Evolutionary conservation across 2,113 vertebrate genomes (phyloP), one percentile per base, ranked within the genome.

Genomic region (Glareola pratincola): DNA sequence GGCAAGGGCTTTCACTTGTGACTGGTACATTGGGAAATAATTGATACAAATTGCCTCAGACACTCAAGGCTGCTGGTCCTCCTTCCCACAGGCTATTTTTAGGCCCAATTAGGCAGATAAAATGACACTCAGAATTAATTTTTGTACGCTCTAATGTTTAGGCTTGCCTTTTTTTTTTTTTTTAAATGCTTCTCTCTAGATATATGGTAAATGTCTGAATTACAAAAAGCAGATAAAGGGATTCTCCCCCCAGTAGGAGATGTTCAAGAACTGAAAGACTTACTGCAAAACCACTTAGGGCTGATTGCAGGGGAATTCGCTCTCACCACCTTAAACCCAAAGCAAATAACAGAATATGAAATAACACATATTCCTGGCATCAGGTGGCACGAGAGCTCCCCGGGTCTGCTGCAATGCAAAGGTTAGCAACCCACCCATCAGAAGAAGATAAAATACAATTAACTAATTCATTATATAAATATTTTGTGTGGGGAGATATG

Each of bases 271-370:
- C n/a, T 50, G 32, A 57, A 88, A 92, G 50, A 41, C 41, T 85
- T 66, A 2, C 74, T 76, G 74, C 37, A 79, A 85, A 92, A 72
- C 62, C 66, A 79, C 45, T 94, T 69, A 90, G 8, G 39, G 57
- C 37, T 81, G 60, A 71, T 90, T 83, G 81, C 66, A 79, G 78
- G 74, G 53, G 85, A 93, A 93, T 88, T 94, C 69, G n/a, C 72
- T 93, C 88, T 96, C 78, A 73, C 66, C 90, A 95, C 90, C 57
- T 96, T 83, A 88, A 93, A 92, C 85, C 67, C 62, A 90, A 74
- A 94, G 90, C 90, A 97, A 96, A 90, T 88, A 94, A 85, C 57
- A 85, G 67, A 85, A 95, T 95, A 88, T 73, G 90, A 96, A 96
- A 83, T 85, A 96, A 92, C 63, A 79, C 66, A 79, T 91, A 87